phyloP scores from a whole-genome alignment of 1,140 invertebrate species.

The Drosophila pectinifera region DNA sequence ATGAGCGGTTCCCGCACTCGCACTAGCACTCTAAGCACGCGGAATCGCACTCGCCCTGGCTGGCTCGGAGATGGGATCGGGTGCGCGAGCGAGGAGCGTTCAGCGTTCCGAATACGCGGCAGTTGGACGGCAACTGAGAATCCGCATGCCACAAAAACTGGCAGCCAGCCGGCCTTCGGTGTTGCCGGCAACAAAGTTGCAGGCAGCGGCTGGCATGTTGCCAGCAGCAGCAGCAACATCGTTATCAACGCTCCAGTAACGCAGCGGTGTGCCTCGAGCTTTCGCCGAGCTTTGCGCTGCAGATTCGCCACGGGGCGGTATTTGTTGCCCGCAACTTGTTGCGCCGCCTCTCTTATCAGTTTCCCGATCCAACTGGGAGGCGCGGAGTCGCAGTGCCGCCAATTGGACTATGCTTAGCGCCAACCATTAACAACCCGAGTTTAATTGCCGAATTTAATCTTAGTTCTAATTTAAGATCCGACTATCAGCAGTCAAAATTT shows the following conservation, averaged over 20 bases:
- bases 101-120: constrained; percentile 68
- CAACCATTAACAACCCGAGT: constrained; percentile 37
- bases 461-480: constrained; percentile 19
- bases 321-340: constrained; percentile 56
- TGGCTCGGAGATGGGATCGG: constrained; percentile 5
- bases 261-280: constrained; percentile 6
- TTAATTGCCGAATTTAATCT: constrained; percentile 24
- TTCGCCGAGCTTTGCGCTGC: constrained; percentile 23
- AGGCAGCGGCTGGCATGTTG: constrained; percentile 21
- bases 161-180: constrained; percentile 36
- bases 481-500: constrained; percentile 7
- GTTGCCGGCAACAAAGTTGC: constrained; percentile 65
- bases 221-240: constrained; percentile 20
- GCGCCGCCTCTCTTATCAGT: constrained; percentile 4
- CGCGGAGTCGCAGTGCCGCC: background rate
- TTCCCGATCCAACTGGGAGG: background rate
- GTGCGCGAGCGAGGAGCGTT: constrained; percentile 56
- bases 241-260: constrained; percentile 31
- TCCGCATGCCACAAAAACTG: constrained; percentile 61
- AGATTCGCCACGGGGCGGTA: constrained; percentile 14
- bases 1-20: constrained; percentile 41
- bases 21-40: background rate
- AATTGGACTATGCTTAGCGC: constrained; percentile 27
- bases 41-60: no score
- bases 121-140: constrained; percentile 70